A percentile compares a stretch with the other conserved stretches of the same genome.
Evolutionary conservation across 1,140 invertebrate genomes (phyloP).

Genomic region (Drosophila burlai): DNA sequence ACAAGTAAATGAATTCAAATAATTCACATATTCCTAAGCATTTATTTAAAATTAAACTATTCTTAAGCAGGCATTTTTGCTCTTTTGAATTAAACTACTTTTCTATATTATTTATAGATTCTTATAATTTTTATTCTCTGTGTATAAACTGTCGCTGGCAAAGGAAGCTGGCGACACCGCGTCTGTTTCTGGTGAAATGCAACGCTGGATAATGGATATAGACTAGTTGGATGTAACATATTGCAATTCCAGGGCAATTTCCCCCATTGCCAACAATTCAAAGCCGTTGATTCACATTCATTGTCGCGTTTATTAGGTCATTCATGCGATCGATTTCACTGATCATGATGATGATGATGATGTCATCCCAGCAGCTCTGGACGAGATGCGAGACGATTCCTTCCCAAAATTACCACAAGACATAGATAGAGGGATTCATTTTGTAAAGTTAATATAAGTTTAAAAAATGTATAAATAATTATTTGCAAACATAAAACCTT

Average conservation of each 20-base stretch:
- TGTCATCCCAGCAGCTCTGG: conserved; percentile 47
- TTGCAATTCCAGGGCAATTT: conserved; percentile 25
- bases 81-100: too few relatives aligned
- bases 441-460: not conserved
- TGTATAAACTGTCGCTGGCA: not conserved
- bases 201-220: conserved; percentile 18
- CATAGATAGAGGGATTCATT: not conserved
- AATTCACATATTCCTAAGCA: not conserved
- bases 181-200: conserved; percentile 78
- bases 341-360: conserved; percentile 28
- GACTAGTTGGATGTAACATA: conserved; percentile 3
- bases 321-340: conserved; percentile 79
- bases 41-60: too few relatives aligned
- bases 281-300: conserved; percentile 61
- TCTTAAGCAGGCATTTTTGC: not conserved
- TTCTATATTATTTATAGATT: not conserved
- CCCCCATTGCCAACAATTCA: conserved; percentile 22
- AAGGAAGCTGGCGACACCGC: conserved; percentile 69
- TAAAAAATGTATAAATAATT: not conserved
- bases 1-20: not conserved
- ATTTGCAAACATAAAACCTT: not conserved
- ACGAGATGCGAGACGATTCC: conserved; percentile 16
- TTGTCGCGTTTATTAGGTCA: conserved; percentile 78
- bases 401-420: not conserved
- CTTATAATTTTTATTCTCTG: not conserved